phyloP scores from a whole-genome alignment of 2,113 vertebrate genomes.

The Stegastes partitus region DNA sequence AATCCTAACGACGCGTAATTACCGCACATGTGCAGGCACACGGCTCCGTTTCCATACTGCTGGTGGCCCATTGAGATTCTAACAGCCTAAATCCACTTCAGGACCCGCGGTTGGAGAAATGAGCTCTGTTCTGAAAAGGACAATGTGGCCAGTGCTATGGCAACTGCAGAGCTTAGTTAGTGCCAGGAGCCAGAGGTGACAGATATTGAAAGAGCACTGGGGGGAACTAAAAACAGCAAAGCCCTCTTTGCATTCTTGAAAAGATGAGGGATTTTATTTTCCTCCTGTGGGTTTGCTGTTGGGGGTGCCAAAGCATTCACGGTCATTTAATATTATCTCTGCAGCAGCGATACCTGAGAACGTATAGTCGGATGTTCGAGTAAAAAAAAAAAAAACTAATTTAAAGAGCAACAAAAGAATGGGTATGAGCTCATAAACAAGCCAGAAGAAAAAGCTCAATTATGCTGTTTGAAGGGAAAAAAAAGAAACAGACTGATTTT shows the following conservation, averaged over 20 bases:
- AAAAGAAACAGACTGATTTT: conserved; percentile 12
- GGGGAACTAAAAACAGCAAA: conserved; percentile 53
- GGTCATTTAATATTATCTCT: conserved; percentile 33
- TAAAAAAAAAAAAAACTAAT: conserved; percentile 1
- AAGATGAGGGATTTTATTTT: conserved; percentile 57
- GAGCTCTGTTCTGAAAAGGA: conserved; percentile 67
- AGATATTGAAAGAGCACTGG: conserved; percentile 71
- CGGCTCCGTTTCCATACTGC: conserved; percentile 33
- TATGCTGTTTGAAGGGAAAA: conserved; percentile 4
- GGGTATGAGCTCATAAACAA: conserved; percentile 14
- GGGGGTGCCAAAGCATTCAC: conserved; percentile 1
- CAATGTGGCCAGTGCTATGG: conserved; percentile 78
- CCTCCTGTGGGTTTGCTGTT: conserved; percentile 24
- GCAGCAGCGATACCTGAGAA: not conserved
- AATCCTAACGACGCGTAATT: conserved; percentile 26
- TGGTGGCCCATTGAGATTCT: conserved; percentile 58
- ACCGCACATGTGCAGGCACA: conserved; percentile 7
- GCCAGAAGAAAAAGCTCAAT: conserved; percentile 22
- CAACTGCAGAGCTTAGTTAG: conserved; percentile 73
- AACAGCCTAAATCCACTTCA: conserved; percentile 60
- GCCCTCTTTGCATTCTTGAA: conserved; percentile 73
- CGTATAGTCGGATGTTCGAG: conserved; percentile 1
- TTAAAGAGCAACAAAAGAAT: conserved; percentile 2
- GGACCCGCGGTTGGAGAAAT: conserved; percentile 52
- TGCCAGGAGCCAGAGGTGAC: conserved; percentile 76